A percentile compares a stretch with the other conserved stretches of the same genome.
Conservation (phyloP, 2,797 vertebrate species). For the Odontamblyopus rebecca region DNA sequence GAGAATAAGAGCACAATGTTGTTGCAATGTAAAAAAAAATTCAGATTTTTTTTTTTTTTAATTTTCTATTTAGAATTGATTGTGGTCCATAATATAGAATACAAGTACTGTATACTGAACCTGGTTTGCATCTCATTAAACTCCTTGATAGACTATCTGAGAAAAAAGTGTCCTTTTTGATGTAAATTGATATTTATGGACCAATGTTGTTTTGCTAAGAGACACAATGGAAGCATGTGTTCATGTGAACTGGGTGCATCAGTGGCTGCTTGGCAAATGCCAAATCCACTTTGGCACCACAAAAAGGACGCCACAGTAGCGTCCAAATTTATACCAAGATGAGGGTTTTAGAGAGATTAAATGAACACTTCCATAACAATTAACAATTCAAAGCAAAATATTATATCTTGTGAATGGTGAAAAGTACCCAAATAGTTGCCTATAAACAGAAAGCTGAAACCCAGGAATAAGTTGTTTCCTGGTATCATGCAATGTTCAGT, state of each 20-base stretch:
- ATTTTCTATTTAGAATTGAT: background rate
- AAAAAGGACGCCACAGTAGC: background rate
- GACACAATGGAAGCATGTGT: slow-evolving; percentile 2
- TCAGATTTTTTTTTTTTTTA: background rate
- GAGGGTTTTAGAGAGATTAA: too few relatives aligned
- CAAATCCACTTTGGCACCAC: background rate
- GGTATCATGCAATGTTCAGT: background rate
- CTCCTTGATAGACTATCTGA: too few relatives aligned
- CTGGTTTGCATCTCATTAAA: too few relatives aligned
- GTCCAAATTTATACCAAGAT: background rate
- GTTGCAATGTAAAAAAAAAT: too few relatives aligned
- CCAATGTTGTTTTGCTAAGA: slow-evolving; percentile 3
- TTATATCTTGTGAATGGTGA: too few relatives aligned
- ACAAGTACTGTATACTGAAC: too few relatives aligned
- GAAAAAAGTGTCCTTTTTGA: background rate
- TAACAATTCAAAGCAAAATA: too few relatives aligned
- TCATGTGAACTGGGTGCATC: background rate
- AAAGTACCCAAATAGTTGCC: too few relatives aligned
- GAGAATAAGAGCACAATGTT: background rate
- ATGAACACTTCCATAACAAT: too few relatives aligned
- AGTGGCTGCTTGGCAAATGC: background rate
- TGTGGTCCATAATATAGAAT: background rate
- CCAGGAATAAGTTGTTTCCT: background rate
- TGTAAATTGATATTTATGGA: background rate
- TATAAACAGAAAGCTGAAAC: too few relatives aligned